A percentile compares a stretch with the other conserved stretches of the same genome.
Evolutionary conservation across 2,888 invertebrate genomes (phyloP).

Genomic region (Harpalus rubripes): DNA sequence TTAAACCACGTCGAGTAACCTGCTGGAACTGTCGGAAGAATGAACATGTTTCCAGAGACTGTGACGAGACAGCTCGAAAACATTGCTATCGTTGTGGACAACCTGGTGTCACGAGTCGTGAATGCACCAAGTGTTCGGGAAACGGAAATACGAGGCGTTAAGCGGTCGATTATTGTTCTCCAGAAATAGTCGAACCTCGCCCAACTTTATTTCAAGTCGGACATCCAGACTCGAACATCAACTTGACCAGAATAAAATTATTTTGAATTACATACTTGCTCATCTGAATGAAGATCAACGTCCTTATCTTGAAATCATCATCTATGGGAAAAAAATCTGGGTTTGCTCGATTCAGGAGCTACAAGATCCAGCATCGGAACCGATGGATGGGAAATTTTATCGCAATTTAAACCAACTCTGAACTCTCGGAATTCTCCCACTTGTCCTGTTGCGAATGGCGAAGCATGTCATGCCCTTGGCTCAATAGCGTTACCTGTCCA

Average conservation of each 20-base stretch:
- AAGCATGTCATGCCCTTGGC: constrained; percentile 60
- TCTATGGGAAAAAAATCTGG: neutral
- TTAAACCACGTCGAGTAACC: neutral
- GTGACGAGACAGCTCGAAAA: neutral
- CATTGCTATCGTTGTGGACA: constrained; percentile 25
- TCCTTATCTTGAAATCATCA: neutral
- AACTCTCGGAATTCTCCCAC: neutral
- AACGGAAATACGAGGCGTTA: constrained; percentile 6
- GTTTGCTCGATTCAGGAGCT: constrained; percentile 6
- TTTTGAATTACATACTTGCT: constrained; percentile 1
- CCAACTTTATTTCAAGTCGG: neutral
- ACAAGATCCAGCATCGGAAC: neutral
- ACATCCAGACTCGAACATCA: neutral
- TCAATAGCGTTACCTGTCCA: constrained; percentile 56
- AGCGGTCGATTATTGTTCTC: neutral
- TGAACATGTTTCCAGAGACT: neutral
- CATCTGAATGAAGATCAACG: constrained; percentile 3
- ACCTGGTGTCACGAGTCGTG: constrained; percentile 23
- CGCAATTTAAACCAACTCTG: constrained; percentile 42
- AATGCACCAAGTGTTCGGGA: constrained; percentile 31
- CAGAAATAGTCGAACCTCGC: too few relatives aligned
- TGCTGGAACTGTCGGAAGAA: constrained; percentile 5
- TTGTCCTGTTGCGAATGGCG: constrained; percentile 68
- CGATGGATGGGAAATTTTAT: constrained; percentile 2
- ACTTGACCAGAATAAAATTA: neutral